Conservation (phyloP, 1,140 invertebrate genomes). For the Meteorus sp. region DNA sequence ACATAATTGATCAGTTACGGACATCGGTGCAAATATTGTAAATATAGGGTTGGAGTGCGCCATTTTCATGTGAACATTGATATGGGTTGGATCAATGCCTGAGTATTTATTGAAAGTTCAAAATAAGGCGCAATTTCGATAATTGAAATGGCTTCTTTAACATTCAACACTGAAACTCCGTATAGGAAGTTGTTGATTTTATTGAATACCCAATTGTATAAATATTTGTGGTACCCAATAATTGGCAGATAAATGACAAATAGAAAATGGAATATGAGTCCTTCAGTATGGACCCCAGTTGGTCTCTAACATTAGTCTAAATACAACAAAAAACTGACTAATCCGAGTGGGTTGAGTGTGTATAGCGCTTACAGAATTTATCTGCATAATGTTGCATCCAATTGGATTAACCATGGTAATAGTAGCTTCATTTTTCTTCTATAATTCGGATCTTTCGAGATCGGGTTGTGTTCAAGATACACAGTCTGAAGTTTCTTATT, state of each 20-base stretch:
- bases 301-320: no score
- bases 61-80: no score
- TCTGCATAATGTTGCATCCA: conserved; percentile 92
- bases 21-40: no score
- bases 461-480: conserved; percentile 92
- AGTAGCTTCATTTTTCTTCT: conserved; percentile 88
- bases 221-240: neutral
- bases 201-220: neutral
- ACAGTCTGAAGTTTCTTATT: conserved; percentile 85
- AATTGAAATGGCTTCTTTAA: neutral
- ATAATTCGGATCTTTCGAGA: conserved; percentile 84
- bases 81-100: no score
- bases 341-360: no score
- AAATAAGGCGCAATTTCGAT: no score
- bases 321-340: no score
- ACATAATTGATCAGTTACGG: no score
- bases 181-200: no score
- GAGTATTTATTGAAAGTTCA: no score
- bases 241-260: conserved; percentile 1
- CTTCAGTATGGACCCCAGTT: neutral
- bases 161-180: neutral
- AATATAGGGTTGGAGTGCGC: no score
- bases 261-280: neutral
- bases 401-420: conserved; percentile 84
- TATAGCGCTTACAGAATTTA: conserved; percentile 43